Conservation (phyloP, 2,113 vertebrate genomes). For the Caranx ignobilis region DNA sequence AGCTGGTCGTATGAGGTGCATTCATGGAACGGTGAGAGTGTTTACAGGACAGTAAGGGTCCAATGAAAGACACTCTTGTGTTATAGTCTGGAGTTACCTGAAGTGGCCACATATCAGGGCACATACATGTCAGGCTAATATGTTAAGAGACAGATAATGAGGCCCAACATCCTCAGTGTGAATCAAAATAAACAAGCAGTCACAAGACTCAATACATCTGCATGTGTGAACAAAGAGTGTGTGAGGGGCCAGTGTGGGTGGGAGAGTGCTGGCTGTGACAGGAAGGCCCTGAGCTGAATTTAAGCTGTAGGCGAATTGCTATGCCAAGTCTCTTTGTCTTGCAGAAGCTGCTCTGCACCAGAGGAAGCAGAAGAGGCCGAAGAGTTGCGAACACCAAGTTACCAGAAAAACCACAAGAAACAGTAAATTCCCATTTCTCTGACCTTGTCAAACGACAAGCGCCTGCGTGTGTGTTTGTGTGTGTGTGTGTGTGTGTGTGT, state of each 20-base stretch:
- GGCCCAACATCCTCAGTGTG: background rate
- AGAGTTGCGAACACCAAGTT: conserved; percentile 79
- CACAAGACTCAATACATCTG: background rate
- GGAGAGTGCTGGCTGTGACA: background rate
- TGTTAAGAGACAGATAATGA: background rate
- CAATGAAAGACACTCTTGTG: too few relatives aligned
- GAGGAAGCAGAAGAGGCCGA: conserved; percentile 83
- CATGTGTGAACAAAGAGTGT: background rate
- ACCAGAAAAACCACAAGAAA: conserved; percentile 84
- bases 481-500: background rate
- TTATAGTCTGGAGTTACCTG: too few relatives aligned
- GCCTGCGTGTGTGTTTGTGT: background rate
- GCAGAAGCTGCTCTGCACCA: conserved; percentile 85
- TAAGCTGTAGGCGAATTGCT: background rate
- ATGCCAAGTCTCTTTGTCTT: conserved; percentile 10
- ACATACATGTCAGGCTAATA: too few relatives aligned
- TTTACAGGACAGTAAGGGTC: too few relatives aligned
- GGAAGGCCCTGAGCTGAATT: background rate
- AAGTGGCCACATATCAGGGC: background rate
- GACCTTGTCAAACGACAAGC: background rate
- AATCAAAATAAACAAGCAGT: background rate
- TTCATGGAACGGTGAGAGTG: too few relatives aligned
- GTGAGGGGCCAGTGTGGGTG: background rate
- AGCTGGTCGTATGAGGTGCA: too few relatives aligned
- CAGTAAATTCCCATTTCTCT: conserved; percentile 79